phyloP scores from a whole-genome alignment of 2,888 invertebrate species.

The Zygothrica quintamaculata region DNA sequence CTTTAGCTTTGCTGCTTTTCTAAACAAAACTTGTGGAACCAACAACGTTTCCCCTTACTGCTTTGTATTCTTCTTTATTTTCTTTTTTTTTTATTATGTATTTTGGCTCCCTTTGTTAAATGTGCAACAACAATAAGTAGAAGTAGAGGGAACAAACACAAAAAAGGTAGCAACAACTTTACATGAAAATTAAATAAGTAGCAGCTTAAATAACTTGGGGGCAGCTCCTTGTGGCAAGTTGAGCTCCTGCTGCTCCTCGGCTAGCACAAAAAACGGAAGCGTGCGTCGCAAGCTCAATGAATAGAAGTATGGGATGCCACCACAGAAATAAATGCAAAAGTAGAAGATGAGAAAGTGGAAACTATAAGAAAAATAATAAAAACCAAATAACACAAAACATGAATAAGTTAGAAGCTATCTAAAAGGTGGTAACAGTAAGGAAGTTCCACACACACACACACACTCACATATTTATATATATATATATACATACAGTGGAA shows the following conservation, averaged over 20 bases:
- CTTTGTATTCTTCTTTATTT: no score
- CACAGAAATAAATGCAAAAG: slow-evolving; percentile 1
- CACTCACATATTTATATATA: no score
- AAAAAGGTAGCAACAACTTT: slow-evolving; percentile 38
- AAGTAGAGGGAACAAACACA: no score
- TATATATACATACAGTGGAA: not conserved
- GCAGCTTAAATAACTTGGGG: slow-evolving; percentile 73
- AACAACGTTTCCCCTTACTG: not conserved
- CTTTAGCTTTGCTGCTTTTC: slow-evolving; percentile 18
- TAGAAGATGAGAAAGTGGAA: not conserved
- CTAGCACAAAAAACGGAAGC: slow-evolving; percentile 22
- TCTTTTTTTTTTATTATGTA: no score
- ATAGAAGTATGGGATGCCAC: not conserved
- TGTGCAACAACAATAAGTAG: no score
- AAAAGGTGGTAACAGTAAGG: slow-evolving; percentile 7
- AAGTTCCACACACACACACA: not conserved
- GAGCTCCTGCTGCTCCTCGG: not conserved
- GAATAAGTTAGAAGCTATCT: slow-evolving; percentile 43
- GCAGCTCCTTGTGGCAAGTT: no score
- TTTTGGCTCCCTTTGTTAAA: no score
- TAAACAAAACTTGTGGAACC: slow-evolving; percentile 32
- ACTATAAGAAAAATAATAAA: slow-evolving; percentile 16
- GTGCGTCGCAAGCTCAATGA: slow-evolving; percentile 43
- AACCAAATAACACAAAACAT: slow-evolving; percentile 49
- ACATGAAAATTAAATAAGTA: slow-evolving; percentile 81